Evolutionary conservation across 1,140 invertebrate species (phyloP), one percentile per base, ranked within the genome.

Genomic region (Drosophila pseudoobscura): DNA sequence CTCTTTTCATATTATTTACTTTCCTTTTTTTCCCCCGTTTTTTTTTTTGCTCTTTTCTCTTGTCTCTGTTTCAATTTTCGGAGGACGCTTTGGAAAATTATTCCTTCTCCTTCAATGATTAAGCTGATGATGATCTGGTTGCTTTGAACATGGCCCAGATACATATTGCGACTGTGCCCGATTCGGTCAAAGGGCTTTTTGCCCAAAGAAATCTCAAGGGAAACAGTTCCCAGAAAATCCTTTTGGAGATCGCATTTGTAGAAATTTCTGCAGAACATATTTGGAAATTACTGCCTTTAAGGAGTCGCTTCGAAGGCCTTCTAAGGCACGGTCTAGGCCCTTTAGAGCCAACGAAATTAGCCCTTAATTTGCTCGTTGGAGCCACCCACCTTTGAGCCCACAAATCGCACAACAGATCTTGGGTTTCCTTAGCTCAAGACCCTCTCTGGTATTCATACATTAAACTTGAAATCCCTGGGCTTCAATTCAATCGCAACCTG

Each of bases 101-200:
- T 68, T 69, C 45, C 51, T 69, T 68, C 51, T 69, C 20, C 65
- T 69, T 69, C 51, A 69, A 50, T 69, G 65, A 69, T 56, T 69
- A 49, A 68, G 63, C 41, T 56, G 62, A 69, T 69, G 65, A 66
- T 62, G 51, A 70, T 49, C 20, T 35, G 61, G 8, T 49, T 41
- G 29, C 65, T 69, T 69, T 66, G 65, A 66, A 69, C 62, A 69
- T 66, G 65, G 66, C 62, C 55, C 62, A 68, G 47, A 55, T 68
- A 47, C 35, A 24, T 24, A 4, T 39, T 39, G 17, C 43, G 8
- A 64, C 29, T 20, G 29, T 7, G 2, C 29, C 7, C 7, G 29
- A 31, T 31, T 31, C 29, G 1, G 29, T 31, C 29, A 45, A 58
- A 24, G 13, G 24, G 58, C 29, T 17, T 29, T 29, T 29, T 6